Evolutionary conservation across 1,140 invertebrate species (phyloP).

Genomic region (Pteromalus puparum): DNA sequence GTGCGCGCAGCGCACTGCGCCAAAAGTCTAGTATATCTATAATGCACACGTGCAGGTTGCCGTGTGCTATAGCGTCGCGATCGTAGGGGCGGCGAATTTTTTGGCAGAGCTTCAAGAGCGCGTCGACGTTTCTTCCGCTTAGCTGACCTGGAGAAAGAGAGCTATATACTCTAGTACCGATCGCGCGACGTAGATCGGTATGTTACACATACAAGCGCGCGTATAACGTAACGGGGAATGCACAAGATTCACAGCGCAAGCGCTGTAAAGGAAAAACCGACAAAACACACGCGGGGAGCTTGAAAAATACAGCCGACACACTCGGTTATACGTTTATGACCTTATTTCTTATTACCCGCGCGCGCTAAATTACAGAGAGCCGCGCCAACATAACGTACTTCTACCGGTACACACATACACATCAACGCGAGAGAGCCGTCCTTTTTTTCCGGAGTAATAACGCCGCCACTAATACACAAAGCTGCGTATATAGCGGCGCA

Average conservation of each 20-base stretch:
- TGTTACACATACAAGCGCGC: not conserved
- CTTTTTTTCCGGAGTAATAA: slow-evolving; percentile 8
- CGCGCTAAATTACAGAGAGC: slow-evolving; percentile 11
- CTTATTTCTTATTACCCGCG: slow-evolving; percentile 26
- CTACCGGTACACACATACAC: not conserved
- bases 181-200: not conserved
- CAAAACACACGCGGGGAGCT: not conserved
- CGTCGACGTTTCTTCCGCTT: not conserved
- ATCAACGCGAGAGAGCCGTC: not conserved
- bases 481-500: not conserved
- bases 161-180: not conserved
- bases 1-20: no score
- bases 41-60: not conserved
- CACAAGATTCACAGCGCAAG: not conserved
- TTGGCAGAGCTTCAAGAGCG: slow-evolving; percentile 5
- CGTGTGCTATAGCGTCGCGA: no score
- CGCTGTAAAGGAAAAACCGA: not conserved
- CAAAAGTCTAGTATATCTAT: no score
- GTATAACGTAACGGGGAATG: not conserved
- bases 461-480: slow-evolving; percentile 1
- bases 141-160: not conserved
- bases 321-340: slow-evolving; percentile 25
- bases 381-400: not conserved
- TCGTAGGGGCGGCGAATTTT: not conserved
- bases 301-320: not conserved